Evolutionary conservation across 2,888 invertebrate species (phyloP).

Genomic region (Phrixothrix hirtus): DNA sequence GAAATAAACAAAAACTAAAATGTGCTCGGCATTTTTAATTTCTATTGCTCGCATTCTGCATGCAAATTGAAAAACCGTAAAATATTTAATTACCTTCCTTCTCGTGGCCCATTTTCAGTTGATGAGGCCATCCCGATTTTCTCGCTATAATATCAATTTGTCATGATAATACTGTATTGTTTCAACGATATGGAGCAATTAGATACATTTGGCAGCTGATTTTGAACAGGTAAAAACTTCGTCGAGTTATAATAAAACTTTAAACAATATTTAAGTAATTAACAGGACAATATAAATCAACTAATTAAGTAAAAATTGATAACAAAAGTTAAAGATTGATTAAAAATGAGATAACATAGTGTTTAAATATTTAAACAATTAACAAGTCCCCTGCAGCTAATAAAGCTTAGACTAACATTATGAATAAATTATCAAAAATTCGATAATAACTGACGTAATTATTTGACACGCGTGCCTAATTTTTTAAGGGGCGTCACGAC

Average conservation of each 20-base stretch:
- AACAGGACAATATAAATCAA: too few species aligned
- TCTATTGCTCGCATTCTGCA: slow-evolving; percentile 16
- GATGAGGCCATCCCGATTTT: slow-evolving; percentile 27
- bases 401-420: slow-evolving; percentile 21
- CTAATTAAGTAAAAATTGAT: too few species aligned
- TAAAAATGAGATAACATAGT: too few species aligned
- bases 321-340: too few species aligned
- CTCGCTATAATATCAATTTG: slow-evolving; percentile 22
- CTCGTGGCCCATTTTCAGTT: slow-evolving; percentile 30
- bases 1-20: slow-evolving; percentile 19
- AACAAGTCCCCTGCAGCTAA: slow-evolving; percentile 15
- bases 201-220: background rate
- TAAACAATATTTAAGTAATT: too few species aligned
- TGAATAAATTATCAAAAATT: slow-evolving; percentile 26
- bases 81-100: slow-evolving; percentile 35
- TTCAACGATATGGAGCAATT: background rate
- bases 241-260: too few species aligned
- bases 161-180: slow-evolving; percentile 25
- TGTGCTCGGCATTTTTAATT: slow-evolving; percentile 20
- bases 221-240: background rate
- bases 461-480: slow-evolving; percentile 20
- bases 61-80: slow-evolving; percentile 17
- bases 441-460: slow-evolving; percentile 21
- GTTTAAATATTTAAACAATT: slow-evolving; percentile 23
- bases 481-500: slow-evolving; percentile 37